Evolutionary conservation across 1,140 invertebrate species (phyloP).

Genomic region (Nixonia krombeini): DNA sequence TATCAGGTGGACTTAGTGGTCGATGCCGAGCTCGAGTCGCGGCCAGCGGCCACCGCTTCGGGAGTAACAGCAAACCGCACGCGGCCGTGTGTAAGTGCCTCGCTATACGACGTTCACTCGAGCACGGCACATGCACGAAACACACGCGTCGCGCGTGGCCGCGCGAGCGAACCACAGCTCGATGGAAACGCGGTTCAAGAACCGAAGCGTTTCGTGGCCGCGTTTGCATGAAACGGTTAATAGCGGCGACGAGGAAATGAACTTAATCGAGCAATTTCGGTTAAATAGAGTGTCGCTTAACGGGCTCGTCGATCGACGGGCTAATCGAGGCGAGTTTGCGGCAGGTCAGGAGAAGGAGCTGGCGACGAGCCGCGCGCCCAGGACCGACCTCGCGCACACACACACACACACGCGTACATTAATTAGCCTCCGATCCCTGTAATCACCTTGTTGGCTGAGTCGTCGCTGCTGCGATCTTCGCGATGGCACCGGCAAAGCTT

Average conservation of each 20-base stretch:
- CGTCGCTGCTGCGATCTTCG: slow-evolving; percentile 38
- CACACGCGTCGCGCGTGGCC: slow-evolving; percentile 15
- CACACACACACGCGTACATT: slow-evolving; percentile 43
- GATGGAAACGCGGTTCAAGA: no score
- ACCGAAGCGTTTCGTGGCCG: no score
- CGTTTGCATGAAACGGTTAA: no score
- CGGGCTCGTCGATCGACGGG: slow-evolving; percentile 4
- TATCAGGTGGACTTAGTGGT: slow-evolving; percentile 70
- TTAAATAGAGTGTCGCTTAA: no score
- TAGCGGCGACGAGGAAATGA: no score
- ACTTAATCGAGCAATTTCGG: no score
- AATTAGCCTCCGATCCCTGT: slow-evolving; percentile 53
- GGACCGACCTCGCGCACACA: no score
- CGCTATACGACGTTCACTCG: no score
- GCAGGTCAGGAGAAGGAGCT: slow-evolving; percentile 33
- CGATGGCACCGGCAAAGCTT: slow-evolving; percentile 33
- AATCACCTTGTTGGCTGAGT: slow-evolving; percentile 50
- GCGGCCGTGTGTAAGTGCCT: slow-evolving; percentile 24
- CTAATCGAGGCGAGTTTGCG: slow-evolving; percentile 40
- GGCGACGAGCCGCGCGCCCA: no score
- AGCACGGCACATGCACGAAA: slow-evolving; percentile 35
- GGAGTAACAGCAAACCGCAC: slow-evolving; percentile 55
- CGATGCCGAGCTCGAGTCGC: slow-evolving; percentile 59
- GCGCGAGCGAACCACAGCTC: no score
- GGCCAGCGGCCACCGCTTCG: slow-evolving; percentile 63